Base-by-base conservation (phyloP, 53 echinoderm and acorn worm species). In the Echinarachnius parma region DNA sequence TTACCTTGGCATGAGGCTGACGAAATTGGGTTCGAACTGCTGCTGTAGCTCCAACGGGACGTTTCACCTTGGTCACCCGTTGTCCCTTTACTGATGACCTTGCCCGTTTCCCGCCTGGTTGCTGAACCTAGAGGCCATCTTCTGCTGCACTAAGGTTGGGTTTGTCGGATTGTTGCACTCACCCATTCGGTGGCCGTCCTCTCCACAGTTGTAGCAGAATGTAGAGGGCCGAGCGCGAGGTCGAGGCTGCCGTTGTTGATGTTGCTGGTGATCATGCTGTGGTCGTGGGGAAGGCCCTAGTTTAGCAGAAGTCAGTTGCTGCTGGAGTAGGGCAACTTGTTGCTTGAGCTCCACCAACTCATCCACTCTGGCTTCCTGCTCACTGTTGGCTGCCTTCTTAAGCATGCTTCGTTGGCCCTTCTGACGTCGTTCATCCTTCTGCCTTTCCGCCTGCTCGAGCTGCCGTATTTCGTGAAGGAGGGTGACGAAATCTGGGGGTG, bases 141-240 rank as follows among this genome's bases (percentile, higher is more conserved):
- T 39, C 1, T 47, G 48, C 26, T 86, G 80, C 16, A 86, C 86
- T 9, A 57, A 4, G 13, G 20, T 28, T 5, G 85, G 48, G 32
- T 85, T 63, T 0, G 57, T 45, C 34, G 34, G n/a, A 18, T 62
- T 69, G 24, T 30, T 45, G 54, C 86, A 86, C 0, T 23, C 53
- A 2, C 34, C 13, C 77, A 69, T 15, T 48, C 59, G 59, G 56
- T 81, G 81, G 5, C 81, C 86, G 14, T 11, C 15, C 46, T 76
- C 59, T 1, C 86, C 86, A 60, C 81, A 86, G 31, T 77, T 81
- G 33, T 68, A 84, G 26, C 85, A 84, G 16, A 86, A 29, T 22
- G 48, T 11, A 10, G 37, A 32, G 10, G 52, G 28, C 19, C 29
- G n/a, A 28, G 0, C 22, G 21, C 34, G 8, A 30, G 9, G 61